A percentile compares a stretch with the other conserved stretches of the same genome.
Conservation (phyloP, 2,888 invertebrate genomes). For the Cactoblastis cactorum region DNA sequence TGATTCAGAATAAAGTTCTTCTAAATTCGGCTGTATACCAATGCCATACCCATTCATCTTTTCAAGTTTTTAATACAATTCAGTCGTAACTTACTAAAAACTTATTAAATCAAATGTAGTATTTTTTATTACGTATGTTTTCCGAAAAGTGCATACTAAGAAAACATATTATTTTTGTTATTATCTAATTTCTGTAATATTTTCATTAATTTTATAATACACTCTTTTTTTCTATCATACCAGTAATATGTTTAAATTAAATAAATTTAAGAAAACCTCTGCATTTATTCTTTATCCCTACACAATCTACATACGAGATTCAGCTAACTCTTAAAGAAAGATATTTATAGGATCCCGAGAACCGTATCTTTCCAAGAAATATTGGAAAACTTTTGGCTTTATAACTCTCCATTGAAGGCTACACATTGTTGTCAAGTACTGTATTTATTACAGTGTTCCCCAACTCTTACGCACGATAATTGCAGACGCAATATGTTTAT, state of each 20-base stretch:
- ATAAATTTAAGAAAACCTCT: neutral
- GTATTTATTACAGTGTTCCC: no score
- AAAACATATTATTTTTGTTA: no score
- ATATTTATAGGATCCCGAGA: constrained; percentile 1
- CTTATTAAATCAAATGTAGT: no score
- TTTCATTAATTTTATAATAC: neutral
- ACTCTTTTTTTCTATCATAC: neutral
- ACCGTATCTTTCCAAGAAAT: neutral
- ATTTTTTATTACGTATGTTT: no score
- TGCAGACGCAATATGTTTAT: neutral
- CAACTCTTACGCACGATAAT: neutral
- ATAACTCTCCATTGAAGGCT: neutral
- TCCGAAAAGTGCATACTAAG: no score
- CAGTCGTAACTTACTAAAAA: no score
- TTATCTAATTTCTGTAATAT: no score
- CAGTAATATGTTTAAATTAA: neutral
- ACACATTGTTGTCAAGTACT: no score
- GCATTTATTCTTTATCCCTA: neutral
- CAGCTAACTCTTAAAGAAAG: neutral
- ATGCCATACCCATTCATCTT: no score
- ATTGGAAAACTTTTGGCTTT: constrained; percentile 7
- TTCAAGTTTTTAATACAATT: no score
- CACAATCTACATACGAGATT: neutral
- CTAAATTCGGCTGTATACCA: no score
- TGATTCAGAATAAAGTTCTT: no score